phyloP scores from a whole-genome alignment of 2,797 vertebrate genomes.

The Peromyscus aztecus region DNA sequence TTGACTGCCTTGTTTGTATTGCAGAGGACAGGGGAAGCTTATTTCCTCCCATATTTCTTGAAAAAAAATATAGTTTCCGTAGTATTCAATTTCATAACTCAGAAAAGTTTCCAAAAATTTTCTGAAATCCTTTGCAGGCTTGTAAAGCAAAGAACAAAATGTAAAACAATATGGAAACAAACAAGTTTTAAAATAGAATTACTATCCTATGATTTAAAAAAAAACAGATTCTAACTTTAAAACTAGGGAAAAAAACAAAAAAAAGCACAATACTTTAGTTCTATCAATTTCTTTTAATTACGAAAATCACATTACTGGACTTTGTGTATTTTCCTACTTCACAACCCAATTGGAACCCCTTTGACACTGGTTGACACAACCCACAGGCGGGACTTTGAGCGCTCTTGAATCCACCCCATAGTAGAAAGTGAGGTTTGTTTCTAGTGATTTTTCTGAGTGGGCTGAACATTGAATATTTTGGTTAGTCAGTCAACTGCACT shows the following conservation, averaged over 20 bases:
- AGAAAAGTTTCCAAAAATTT: not conserved
- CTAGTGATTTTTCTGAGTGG: not conserved
- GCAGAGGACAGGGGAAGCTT: not conserved
- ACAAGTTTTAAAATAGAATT: not conserved
- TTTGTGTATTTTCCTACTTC: not conserved
- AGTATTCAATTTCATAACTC: not conserved
- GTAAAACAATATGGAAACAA: not conserved
- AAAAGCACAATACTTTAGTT: not conserved
- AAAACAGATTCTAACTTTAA: conserved; percentile 9
- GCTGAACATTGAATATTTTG: not conserved
- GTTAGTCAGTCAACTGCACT: not conserved
- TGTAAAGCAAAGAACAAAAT: not conserved
- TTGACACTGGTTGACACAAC: not conserved
- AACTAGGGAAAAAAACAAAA: not conserved
- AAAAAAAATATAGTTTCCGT: not conserved
- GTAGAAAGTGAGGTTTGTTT: not conserved
- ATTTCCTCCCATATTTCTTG: not conserved
- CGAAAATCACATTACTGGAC: not conserved
- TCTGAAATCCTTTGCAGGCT: not conserved
- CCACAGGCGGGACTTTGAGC: not conserved
- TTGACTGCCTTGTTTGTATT: not conserved
- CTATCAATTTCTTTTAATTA: not conserved
- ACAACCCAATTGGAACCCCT: not conserved
- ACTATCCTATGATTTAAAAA: not conserved
- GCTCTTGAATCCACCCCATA: not conserved